These are phyloP conservation scores for Colostygia pectinataria DNA, from an alignment of 2,888 invertebrate genomes.

Conservation along the genomic window DNA sequence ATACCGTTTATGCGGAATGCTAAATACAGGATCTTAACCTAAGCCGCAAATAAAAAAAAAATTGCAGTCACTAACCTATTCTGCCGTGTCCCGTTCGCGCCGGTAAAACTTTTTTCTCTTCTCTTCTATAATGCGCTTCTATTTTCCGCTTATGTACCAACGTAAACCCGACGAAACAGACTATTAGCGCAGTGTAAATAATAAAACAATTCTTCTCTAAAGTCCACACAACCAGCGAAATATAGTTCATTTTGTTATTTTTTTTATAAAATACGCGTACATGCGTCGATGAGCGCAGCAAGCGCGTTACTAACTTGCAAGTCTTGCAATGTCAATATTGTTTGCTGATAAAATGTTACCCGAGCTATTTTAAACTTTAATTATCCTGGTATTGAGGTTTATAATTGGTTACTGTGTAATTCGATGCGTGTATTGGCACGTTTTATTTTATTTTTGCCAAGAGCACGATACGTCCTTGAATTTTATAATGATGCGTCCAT, in stretches of 20 bases:
- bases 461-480: conserved; percentile 1
- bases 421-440: conserved; percentile 5
- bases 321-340: conserved; percentile 22
- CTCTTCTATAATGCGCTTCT: conserved; percentile 53
- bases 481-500: neutral
- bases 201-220: conserved; percentile 73
- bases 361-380: conserved; percentile 18
- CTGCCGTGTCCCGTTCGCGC: conserved; percentile 48
- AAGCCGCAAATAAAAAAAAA: conserved; percentile 9
- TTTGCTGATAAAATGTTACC: conserved; percentile 16
- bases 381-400: conserved; percentile 5
- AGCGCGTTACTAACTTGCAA: conserved; percentile 35
- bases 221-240: conserved; percentile 67
- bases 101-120: conserved; percentile 54
- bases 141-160: conserved; percentile 69
- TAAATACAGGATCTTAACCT: no score
- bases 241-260: conserved; percentile 61
- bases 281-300: conserved; percentile 28
- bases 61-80: conserved; percentile 53
- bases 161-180: conserved; percentile 66
- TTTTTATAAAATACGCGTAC: conserved; percentile 19
- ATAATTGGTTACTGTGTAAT: neutral
- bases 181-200: conserved; percentile 64
- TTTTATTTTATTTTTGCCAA: conserved; percentile 20
- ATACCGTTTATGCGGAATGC: no score